These are phyloP conservation scores for Doryteuthis pealeii DNA, from an alignment of 1,140 invertebrate genomes.

Conservation along the genomic window DNA sequence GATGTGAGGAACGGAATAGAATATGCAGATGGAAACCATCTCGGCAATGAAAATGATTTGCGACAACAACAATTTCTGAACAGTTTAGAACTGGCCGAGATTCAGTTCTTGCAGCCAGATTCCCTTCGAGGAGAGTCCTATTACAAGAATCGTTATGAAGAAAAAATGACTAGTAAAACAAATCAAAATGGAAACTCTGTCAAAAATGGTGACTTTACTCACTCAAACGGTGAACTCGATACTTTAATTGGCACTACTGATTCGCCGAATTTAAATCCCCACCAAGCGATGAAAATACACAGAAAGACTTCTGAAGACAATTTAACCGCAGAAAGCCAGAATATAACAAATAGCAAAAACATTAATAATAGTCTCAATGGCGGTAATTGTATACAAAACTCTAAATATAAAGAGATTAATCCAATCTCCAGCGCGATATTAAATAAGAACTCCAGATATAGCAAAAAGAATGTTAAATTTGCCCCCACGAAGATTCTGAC, in stretches of 20 bases:
- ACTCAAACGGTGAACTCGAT: background rate
- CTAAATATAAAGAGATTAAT: no score
- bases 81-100: background rate
- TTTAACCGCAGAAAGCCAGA: no score
- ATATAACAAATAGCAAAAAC: no score
- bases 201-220: background rate
- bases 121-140: background rate
- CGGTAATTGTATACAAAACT: no score
- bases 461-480: no score
- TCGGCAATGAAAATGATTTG: no score
- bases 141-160: background rate
- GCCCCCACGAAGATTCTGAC: no score
- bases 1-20: no score
- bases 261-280: background rate
- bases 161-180: background rate
- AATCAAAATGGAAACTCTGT: background rate
- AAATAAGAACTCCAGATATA: no score
- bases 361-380: no score
- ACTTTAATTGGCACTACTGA: background rate
- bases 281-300: background rate
- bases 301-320: background rate
- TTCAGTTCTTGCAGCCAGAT: conserved; percentile 2
- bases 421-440: no score
- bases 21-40: no score
- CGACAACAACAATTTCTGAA: background rate